Percentiles rank a stretch among this genome's conserved stretches.
phyloP scores from a whole-genome alignment of 2,797 vertebrate genomes.

The Galagoides demidoff region DNA sequence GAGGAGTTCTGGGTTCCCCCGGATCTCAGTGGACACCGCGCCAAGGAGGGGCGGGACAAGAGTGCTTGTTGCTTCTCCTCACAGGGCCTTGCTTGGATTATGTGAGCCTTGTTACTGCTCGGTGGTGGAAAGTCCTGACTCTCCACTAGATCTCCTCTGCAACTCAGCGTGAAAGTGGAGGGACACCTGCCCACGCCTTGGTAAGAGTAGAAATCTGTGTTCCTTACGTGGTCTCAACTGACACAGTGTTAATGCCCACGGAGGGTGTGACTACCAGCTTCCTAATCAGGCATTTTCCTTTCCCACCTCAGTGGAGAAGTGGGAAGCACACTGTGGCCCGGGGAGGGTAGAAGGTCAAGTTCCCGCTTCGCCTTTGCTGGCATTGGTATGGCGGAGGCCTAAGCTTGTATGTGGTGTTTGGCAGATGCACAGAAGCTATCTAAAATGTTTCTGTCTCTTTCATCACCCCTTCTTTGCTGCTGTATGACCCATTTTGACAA shows the following conservation, averaged over 20 bases:
- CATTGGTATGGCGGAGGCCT: background rate
- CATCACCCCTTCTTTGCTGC: background rate
- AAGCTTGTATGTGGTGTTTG: background rate
- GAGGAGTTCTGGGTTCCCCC: background rate
- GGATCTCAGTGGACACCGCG: accelerated
- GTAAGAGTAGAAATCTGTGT: background rate
- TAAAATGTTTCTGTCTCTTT: background rate
- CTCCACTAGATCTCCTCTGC: background rate
- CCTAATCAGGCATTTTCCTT: background rate
- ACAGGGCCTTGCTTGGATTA: background rate
- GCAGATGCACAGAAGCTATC: background rate
- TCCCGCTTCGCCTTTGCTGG: background rate
- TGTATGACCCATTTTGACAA: background rate
- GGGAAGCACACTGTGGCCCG: background rate
- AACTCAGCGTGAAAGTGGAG: background rate
- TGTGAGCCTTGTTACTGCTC: background rate
- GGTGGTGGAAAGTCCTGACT: background rate
- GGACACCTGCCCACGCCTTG: background rate
- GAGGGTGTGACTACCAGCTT: background rate
- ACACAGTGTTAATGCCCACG: background rate
- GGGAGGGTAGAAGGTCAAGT: background rate
- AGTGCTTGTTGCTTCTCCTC: background rate
- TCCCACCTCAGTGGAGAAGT: accelerated
- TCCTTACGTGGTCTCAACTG: background rate
- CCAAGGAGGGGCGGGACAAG: background rate